A percentile compares a stretch with the other conserved stretches of the same genome.
These are phyloP conservation scores for Eledona agricola DNA, from an alignment of 2,888 invertebrate species.

Conservation along the genomic window DNA sequence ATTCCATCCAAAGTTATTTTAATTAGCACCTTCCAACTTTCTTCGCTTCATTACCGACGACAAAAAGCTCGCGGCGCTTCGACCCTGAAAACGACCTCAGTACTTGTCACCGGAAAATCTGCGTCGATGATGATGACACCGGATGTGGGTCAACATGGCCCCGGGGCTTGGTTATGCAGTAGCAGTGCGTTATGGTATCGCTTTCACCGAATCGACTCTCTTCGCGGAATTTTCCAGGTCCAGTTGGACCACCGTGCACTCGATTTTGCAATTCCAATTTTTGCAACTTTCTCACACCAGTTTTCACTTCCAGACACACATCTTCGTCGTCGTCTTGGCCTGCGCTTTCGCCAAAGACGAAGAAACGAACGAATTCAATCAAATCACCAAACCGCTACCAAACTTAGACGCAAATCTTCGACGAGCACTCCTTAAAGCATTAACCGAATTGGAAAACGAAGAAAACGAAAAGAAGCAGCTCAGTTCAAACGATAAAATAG, in stretches of 20 bases:
- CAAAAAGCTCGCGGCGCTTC: conserved; percentile 6
- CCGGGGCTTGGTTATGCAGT: conserved; percentile 29
- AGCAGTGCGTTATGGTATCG: conserved; percentile 39
- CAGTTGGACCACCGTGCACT: conserved; percentile 7
- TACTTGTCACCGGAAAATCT: no score
- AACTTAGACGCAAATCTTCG: conserved; percentile 78
- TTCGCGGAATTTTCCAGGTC: conserved; percentile 11
- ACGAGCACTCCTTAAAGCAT: conserved; percentile 77
- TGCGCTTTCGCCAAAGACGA: conserved; percentile 50
- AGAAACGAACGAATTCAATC: conserved; percentile 58
- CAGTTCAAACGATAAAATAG: conserved; percentile 56
- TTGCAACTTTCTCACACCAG: no score
- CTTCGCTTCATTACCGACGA: conserved; percentile 29
- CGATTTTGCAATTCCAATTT: conserved; percentile 1
- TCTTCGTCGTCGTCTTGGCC: conserved; percentile 31
- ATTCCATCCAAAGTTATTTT: no score
- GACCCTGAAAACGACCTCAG: conserved; percentile 21
- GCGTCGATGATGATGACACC: conserved; percentile 29
- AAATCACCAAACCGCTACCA: conserved; percentile 62
- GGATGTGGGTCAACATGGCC: conserved; percentile 31
- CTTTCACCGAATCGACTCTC: conserved; percentile 39
- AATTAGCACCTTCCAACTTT: conserved; percentile 22
- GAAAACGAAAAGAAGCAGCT: conserved; percentile 58
- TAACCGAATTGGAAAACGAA: conserved; percentile 78
- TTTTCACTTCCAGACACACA: conserved; percentile 36